These are phyloP conservation scores for Neosilurus mollespiculum DNA, from an alignment of 2,797 vertebrate species.

Conservation along the genomic window DNA sequence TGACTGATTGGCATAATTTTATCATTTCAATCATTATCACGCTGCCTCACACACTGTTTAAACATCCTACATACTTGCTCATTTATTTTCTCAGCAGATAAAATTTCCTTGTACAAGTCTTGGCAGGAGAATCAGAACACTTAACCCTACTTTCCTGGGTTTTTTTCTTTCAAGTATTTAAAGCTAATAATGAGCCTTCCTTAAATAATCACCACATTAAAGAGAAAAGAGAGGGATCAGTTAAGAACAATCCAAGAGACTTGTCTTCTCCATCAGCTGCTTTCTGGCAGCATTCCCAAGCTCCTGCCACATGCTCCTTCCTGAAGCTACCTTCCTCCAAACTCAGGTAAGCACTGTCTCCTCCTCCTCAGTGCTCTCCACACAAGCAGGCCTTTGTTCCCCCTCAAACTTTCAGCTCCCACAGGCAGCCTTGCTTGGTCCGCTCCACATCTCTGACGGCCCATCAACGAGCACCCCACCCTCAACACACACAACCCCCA, in stretches of 20 bases:
- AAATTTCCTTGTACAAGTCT: neutral
- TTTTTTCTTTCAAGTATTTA: neutral
- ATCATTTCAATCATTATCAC: neutral
- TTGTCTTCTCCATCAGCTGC: conserved; percentile 3
- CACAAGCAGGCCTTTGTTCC: conserved; percentile 79
- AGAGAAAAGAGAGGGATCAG: neutral
- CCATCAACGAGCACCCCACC: neutral
- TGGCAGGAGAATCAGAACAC: neutral
- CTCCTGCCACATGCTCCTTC: conserved; percentile 68
- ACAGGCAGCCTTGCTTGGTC: conserved; percentile 37
- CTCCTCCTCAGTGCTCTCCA: conserved; percentile 63
- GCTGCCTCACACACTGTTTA: neutral
- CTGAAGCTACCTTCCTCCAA: conserved; percentile 70
- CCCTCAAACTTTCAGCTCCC: conserved; percentile 49
- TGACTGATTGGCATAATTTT: neutral
- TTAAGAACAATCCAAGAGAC: neutral
- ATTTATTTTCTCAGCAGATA: neutral
- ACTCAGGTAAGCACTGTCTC: conserved; percentile 77
- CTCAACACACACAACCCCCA: neutral
- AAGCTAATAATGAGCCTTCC: neutral
- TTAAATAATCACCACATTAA: neutral
- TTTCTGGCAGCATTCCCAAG: conserved; percentile 56
- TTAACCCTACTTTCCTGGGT: neutral
- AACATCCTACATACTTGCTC: neutral
- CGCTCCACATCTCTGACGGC: conserved; percentile 25